phyloP scores from a whole-genome alignment of 2,113 vertebrate genomes.

The Sinocyclocheilus rhinocerous region DNA sequence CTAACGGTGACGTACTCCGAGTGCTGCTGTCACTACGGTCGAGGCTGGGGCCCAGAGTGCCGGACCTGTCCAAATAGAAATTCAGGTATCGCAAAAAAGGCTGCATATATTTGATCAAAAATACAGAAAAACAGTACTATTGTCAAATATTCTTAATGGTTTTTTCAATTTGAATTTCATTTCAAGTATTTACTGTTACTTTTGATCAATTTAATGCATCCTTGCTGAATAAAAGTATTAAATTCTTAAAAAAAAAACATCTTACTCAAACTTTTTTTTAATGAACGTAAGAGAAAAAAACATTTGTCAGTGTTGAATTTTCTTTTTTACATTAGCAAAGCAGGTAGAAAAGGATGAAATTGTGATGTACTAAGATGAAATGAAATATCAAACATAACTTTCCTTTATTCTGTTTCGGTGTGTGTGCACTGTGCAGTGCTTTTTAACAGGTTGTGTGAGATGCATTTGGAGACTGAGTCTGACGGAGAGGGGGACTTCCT shows the following conservation, averaged over 20 bases:
- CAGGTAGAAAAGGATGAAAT: background rate
- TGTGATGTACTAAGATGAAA: background rate
- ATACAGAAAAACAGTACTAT: background rate
- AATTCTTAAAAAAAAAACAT: background rate
- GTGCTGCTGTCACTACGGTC: slow-evolving; percentile 88
- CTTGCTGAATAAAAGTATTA: background rate
- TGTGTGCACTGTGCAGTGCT: slow-evolving; percentile 64
- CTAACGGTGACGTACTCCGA: slow-evolving; percentile 84
- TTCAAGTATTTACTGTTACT: background rate
- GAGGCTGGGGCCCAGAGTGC: slow-evolving; percentile 88
- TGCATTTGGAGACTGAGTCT: slow-evolving; percentile 79
- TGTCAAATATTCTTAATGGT: background rate
- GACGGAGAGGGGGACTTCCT: slow-evolving; percentile 77
- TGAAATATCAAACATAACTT: background rate
- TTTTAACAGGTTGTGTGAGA: slow-evolving; percentile 78
- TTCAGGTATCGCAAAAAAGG: slow-evolving; percentile 68
- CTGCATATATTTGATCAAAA: background rate
- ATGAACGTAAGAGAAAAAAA: background rate
- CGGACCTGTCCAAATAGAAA: slow-evolving; percentile 83
- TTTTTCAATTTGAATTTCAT: background rate
- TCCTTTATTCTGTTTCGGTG: background rate
- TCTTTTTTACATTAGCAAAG: background rate
- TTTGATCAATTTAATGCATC: background rate
- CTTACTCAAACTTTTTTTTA: background rate
- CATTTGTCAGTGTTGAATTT: background rate